Base-by-base conservation (phyloP, 1,140 invertebrate species). In the Lerema accius region DNA sequence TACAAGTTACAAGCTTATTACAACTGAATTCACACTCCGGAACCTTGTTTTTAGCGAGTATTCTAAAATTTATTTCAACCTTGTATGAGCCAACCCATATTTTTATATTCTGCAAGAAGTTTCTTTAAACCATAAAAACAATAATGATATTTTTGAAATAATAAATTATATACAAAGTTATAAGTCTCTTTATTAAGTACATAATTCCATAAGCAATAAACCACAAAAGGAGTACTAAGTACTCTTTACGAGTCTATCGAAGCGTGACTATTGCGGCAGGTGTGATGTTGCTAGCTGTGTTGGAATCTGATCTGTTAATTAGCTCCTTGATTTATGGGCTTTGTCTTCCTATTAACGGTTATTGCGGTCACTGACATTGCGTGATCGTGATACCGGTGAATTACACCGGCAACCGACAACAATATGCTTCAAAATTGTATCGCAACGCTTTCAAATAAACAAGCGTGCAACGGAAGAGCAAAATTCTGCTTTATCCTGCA, bases 321-420 rank as follows among this genome's bases (percentile, higher is more conserved):
- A 85, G 73, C 66, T 71, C 69, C 72, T 78, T 84, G 78, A 86
- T 88, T 84, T 84, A 84, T 81, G 40, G 65, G 17, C 73, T 77
- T 80, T 80, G 77, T 78, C 72, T 83, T 72, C 55, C 46, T 61
- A 73, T 74, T 69, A 69, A 70, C 71, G 49, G 63, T 71, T 69
- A 63, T 65, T 39, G 63, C 55, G 63, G 60, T 67, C 73, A 63
- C 58, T 65, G 67, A 64, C 69, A 62, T 59, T 16, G 51, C 40
- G 37, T 9, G 46, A 42, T 63, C 60, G 45, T 51, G 11, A 64
- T 50, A 14, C 28, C 6, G 28, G 15, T 58, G 40, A 63, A 55
- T 65, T 42, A 39, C 32, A 59, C 14, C 11, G 40, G 32, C 40
- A 42, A 40, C 10, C 11, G 40, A 43, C 40, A 42, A 40, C 10